Evolutionary conservation across 1,140 invertebrate species (phyloP).

Genomic region (Heliconius congener): DNA sequence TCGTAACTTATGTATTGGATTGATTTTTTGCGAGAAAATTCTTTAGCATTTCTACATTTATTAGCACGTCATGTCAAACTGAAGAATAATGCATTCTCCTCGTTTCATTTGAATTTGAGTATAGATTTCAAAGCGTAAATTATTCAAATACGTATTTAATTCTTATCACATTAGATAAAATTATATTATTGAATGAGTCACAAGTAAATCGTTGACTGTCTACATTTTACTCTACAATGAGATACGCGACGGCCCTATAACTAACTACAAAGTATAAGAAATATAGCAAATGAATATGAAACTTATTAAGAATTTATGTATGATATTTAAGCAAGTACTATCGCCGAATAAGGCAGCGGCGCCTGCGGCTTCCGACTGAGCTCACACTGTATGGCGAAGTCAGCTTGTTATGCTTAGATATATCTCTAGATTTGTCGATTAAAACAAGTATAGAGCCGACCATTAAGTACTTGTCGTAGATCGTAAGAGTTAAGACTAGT

Average conservation of each 20-base stretch:
- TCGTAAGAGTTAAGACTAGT: slow-evolving; percentile 18
- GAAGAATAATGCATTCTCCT: background rate
- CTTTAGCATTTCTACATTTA: background rate
- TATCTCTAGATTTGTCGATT: slow-evolving; percentile 26
- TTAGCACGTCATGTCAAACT: background rate
- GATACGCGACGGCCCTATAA: background rate
- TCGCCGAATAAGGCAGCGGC: slow-evolving; percentile 25
- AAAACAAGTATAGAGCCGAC: slow-evolving; percentile 15
- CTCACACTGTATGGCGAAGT: slow-evolving; percentile 14
- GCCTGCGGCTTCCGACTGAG: slow-evolving; percentile 20
- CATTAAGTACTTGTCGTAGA: slow-evolving; percentile 27
- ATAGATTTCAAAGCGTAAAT: background rate
- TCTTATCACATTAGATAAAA: background rate
- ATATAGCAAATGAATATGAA: slow-evolving; percentile 3
- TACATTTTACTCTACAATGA: background rate
- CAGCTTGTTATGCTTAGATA: slow-evolving; percentile 18
- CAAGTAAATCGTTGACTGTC: background rate
- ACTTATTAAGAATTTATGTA: slow-evolving; percentile 2
- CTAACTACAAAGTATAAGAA: background rate
- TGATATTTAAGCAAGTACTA: slow-evolving; percentile 22
- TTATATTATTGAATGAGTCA: background rate
- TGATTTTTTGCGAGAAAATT: background rate
- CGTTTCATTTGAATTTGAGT: background rate
- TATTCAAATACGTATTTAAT: background rate
- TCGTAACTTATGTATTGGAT: background rate